Evolutionary conservation across 2,797 vertebrate genomes (phyloP).

Genomic region (Chlorospingus flavigularis): DNA sequence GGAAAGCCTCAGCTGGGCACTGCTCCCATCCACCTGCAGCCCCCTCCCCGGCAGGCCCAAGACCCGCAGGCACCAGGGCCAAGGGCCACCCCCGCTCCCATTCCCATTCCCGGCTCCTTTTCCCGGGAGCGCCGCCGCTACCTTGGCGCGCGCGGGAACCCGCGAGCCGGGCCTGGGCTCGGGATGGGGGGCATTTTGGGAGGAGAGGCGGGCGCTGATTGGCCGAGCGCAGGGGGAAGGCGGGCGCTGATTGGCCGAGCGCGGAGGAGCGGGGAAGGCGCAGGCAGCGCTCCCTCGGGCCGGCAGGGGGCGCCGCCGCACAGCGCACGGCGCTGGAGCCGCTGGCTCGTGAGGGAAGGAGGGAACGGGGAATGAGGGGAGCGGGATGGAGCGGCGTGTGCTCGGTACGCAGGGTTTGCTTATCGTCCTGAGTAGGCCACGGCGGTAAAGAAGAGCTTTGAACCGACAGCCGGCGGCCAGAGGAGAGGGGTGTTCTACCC

Average conservation of each 20-base stretch:
- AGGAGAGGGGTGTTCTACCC: neutral
- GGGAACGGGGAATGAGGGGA: accelerated
- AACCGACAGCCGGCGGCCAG: accelerated
- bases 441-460: neutral
- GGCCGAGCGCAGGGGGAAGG: neutral
- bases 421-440: accelerated
- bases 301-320: neutral
- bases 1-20: accelerated
- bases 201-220: neutral
- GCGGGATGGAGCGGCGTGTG: neutral
- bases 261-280: accelerated
- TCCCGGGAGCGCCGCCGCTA: neutral
- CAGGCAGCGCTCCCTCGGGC: accelerated
- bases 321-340: neutral
- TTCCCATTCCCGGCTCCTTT: accelerated
- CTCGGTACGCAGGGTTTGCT: neutral
- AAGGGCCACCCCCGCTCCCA: accelerated
- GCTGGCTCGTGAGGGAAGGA: accelerated
- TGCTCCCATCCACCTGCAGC: accelerated
- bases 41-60: accelerated
- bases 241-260: neutral
- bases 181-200: neutral
- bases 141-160: neutral
- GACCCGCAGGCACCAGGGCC: accelerated
- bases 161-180: accelerated